Conservation (phyloP, 2,888 invertebrate species). For the Thalpophila matura region DNA sequence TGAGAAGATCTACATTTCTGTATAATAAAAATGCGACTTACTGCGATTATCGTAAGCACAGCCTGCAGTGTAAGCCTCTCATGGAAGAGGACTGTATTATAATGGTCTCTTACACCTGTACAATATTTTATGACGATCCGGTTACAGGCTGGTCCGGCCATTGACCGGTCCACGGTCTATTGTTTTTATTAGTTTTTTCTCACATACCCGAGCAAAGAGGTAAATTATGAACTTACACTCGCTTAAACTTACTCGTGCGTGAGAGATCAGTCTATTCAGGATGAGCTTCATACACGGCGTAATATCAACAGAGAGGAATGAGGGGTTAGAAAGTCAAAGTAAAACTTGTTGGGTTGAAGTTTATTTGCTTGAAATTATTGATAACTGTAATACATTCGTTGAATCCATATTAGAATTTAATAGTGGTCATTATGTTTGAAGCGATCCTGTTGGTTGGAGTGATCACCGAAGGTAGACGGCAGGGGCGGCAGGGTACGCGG, state of each 20-base stretch:
- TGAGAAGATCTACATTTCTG: no score
- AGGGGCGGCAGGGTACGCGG: conserved; percentile 65
- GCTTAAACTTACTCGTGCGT: conserved; percentile 19
- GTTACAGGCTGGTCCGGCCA: no score
- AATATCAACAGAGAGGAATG: background rate
- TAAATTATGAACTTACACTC: background rate
- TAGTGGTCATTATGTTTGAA: conserved; percentile 7
- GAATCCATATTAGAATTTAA: conserved; percentile 17
- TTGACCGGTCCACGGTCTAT: no score
- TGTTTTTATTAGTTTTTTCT: no score
- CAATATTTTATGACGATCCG: no score
- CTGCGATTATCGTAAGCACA: no score
- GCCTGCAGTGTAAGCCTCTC: no score
- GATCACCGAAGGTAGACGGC: conserved; percentile 70
- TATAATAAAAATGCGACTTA: no score
- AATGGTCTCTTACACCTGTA: no score
- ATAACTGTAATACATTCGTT: conserved; percentile 6
- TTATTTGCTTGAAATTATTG: conserved; percentile 40
- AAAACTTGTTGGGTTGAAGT: conserved; percentile 15
- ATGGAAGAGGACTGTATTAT: no score
- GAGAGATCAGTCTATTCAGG: conserved; percentile 1
- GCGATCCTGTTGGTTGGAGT: background rate
- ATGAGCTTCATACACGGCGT: background rate
- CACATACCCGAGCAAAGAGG: background rate
- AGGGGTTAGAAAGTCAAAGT: conserved; percentile 43